Base-by-base conservation (phyloP, 1,140 invertebrate species). In the Dinothrombium tinctorium region DNA sequence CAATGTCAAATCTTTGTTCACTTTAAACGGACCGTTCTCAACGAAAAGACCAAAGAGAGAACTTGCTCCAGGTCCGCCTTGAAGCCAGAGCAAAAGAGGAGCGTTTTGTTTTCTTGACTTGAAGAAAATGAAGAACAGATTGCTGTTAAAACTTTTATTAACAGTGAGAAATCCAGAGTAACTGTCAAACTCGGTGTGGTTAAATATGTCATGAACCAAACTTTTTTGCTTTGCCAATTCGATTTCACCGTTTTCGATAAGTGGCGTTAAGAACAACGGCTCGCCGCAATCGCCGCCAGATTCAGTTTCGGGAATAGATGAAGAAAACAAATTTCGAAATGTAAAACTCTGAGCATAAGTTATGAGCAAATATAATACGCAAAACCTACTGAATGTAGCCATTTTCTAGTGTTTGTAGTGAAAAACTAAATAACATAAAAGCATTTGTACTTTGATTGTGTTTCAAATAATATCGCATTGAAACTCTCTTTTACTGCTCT, bases 61-160 rank as follows among this genome's bases (percentile, higher is more conserved):
- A 1, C 73, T 69, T 5, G 71, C 69, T 0, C 81, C 81, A 1
- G 81, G 82, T 7, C 76, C 65, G 37, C 77, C 81, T 62, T 86
- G 78, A 1, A 86, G 64, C 81, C 81, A 87, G 12, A 86, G 54
- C 12, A 83, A 59, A 45, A 83, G 67, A 1, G 79, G 78, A 23
- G 54, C 54, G 26, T 50, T 31, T 11, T 36, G 9, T 32, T 45
- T 33, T 39, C 41, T 19, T 2, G 50, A 37, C 5, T 49, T 49
- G 28, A 50, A 51, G 19, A 49, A 51, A 46, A 47, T 51, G 35
- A 49, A 51, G 40, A 51, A 52, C 4, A 52, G 38, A 37, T 52
- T 51, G 19, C 25, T 36, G n/a, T 49, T 44, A 31, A 3, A 40
- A 21, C 40, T 21, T 24, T 47, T 26, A 28, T 47, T 47, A 19